Conservation (phyloP, 2,888 invertebrate species). For the Pterostichus niger region DNA sequence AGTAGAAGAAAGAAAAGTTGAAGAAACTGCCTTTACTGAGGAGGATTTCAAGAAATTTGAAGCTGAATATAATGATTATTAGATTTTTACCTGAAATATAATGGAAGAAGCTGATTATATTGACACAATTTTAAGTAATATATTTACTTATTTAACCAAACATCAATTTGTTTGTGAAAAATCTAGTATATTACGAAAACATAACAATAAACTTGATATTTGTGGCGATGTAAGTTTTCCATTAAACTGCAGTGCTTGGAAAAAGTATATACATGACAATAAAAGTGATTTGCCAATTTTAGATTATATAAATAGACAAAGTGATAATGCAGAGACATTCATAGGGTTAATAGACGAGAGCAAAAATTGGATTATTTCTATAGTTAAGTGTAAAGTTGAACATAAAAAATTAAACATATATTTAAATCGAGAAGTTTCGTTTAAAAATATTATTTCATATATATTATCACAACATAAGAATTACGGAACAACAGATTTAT, state of each 20-base stretch:
- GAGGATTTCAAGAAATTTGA: slow-evolving; percentile 85
- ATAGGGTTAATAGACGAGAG: slow-evolving; percentile 71
- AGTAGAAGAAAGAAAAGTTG: slow-evolving; percentile 76
- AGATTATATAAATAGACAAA: slow-evolving; percentile 64
- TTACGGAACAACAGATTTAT: slow-evolving; percentile 72
- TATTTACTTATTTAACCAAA: slow-evolving; percentile 69
- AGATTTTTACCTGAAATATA: slow-evolving; percentile 68
- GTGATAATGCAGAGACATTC: slow-evolving; percentile 65
- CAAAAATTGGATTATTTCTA: slow-evolving; percentile 75
- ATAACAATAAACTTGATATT: slow-evolving; percentile 79
- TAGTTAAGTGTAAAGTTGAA: slow-evolving; percentile 76
- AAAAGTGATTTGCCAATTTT: slow-evolving; percentile 70
- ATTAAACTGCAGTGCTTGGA: slow-evolving; percentile 80
- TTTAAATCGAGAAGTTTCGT: slow-evolving; percentile 77
- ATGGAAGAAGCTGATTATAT: slow-evolving; percentile 43
- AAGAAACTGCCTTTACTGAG: slow-evolving; percentile 84
- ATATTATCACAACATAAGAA: slow-evolving; percentile 70
- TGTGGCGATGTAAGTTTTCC: slow-evolving; percentile 85
- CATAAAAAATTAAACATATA: slow-evolving; percentile 79
- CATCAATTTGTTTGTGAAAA: slow-evolving; percentile 22
- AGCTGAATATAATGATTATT: slow-evolving; percentile 81
- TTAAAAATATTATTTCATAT: slow-evolving; percentile 72
- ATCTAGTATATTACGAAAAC: slow-evolving; percentile 79
- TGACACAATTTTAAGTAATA: slow-evolving; percentile 66
- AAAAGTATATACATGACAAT: slow-evolving; percentile 73